Conservation (phyloP, 2,888 invertebrate genomes). For the Vanessa cardui region DNA sequence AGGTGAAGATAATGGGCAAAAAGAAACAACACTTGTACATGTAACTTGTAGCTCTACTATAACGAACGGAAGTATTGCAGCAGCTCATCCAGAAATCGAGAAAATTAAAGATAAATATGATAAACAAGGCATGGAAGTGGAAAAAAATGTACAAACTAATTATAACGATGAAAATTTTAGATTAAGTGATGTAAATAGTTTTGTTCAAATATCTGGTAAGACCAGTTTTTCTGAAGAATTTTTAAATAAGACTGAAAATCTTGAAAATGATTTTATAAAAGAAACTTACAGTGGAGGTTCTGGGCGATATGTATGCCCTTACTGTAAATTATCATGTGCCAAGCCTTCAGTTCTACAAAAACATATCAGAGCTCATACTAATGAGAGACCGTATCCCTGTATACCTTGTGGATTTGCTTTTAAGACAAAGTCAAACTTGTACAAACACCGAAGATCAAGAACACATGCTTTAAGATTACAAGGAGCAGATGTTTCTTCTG, state of each 20-base stretch:
- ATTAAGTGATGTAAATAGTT: conserved; percentile 77
- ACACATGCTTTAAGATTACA: conserved; percentile 87
- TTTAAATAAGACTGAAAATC: conserved; percentile 81
- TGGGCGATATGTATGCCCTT: conserved; percentile 92
- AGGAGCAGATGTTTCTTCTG: conserved; percentile 80
- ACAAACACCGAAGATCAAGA: conserved; percentile 92
- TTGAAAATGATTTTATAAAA: conserved; percentile 79
- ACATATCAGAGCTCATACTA: conserved; percentile 96
- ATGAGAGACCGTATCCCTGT: conserved; percentile 96
- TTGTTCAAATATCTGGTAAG: conserved; percentile 79
- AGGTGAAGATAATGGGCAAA: conserved; percentile 62
- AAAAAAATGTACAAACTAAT: conserved; percentile 82
- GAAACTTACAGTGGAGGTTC: conserved; percentile 71
- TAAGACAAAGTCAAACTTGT: conserved; percentile 96
- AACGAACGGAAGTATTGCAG: conserved; percentile 74
- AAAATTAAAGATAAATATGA: conserved; percentile 67
- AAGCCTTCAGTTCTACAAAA: conserved; percentile 97
- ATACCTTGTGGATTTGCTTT: conserved; percentile 94
- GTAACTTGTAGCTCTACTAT: conserved; percentile 64
- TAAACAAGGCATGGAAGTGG: conserved; percentile 58
- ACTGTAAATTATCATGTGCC: conserved; percentile 94
- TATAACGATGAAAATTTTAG: conserved; percentile 74
- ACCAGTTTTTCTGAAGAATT: conserved; percentile 81
- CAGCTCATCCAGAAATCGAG: conserved; percentile 76
- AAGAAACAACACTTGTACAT: conserved; percentile 60